phyloP scores from a whole-genome alignment of 1,140 invertebrate species.

The Formica selysi region DNA sequence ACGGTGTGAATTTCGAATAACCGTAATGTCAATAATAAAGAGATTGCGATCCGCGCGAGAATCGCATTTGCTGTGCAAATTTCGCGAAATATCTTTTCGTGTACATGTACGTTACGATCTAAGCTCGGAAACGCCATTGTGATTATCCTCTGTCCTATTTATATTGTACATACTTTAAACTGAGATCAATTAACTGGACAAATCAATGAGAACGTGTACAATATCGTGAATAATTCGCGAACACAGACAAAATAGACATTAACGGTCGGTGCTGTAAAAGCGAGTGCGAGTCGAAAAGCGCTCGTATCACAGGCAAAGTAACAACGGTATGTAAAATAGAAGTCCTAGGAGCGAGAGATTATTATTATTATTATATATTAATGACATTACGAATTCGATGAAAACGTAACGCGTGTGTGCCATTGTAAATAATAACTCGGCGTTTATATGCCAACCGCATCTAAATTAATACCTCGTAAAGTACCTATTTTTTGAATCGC shows the following conservation, averaged over 20 bases:
- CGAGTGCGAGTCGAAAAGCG: background rate
- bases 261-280: background rate
- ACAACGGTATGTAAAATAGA: slow-evolving; percentile 32
- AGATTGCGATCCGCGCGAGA: background rate
- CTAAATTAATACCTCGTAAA: slow-evolving; percentile 58
- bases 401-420: slow-evolving; percentile 38
- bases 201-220: background rate
- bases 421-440: slow-evolving; percentile 59
- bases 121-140: background rate
- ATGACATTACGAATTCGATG: slow-evolving; percentile 55
- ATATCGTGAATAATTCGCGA: slow-evolving; percentile 10
- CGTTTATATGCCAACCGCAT: slow-evolving; percentile 31
- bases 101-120: background rate
- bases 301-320: background rate
- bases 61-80: background rate
- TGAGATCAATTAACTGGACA: slow-evolving; percentile 1
- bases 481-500: slow-evolving; percentile 61
- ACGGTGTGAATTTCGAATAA: slow-evolving; percentile 45
- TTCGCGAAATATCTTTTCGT: background rate
- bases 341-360: slow-evolving; percentile 11
- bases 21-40: slow-evolving; percentile 42
- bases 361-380: slow-evolving; percentile 31
- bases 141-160: slow-evolving; percentile 45
- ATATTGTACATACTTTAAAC: slow-evolving; percentile 43
- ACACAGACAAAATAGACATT: background rate